Conservation (phyloP, 2,797 vertebrate species). For the Trematomus bernacchii region DNA sequence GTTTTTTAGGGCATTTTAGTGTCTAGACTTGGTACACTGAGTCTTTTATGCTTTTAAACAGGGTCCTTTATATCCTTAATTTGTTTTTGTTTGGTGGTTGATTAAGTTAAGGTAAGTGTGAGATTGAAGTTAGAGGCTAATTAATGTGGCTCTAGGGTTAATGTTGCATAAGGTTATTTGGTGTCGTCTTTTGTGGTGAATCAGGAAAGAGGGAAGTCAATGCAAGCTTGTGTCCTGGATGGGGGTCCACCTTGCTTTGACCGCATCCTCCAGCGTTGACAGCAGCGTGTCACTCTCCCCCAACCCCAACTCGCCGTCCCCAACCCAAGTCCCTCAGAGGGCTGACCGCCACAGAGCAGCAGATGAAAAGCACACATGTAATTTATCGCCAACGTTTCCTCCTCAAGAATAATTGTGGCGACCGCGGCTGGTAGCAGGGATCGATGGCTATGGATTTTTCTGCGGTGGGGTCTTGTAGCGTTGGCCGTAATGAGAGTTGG, state of each 20-base stretch:
- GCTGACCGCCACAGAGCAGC: conserved; percentile 92
- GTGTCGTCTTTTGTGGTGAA: conserved; percentile 6
- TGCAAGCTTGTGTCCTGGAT: conserved; percentile 4
- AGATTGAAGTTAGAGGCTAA: not conserved
- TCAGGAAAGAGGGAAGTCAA: conserved; percentile 5
- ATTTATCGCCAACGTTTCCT: conserved; percentile 99
- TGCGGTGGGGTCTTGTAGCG: conserved; percentile 97
- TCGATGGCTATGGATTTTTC: conserved; percentile 97
- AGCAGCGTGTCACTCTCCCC: conserved; percentile 88
- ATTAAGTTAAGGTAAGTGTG: not conserved
- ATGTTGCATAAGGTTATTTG: conserved; percentile 4
- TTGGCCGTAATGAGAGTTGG: conserved; percentile 96
- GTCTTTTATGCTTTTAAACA: not conserved
- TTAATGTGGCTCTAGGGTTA: conserved; percentile 25
- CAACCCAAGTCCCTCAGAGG: conserved; percentile 72
- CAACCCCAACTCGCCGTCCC: conserved; percentile 83
- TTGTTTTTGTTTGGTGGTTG: conserved; percentile 5
- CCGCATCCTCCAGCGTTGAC: conserved; percentile 89
- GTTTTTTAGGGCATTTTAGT: conserved; percentile 5
- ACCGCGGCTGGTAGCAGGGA: conserved; percentile 92
- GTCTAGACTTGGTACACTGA: not conserved
- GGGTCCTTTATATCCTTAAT: not conserved
- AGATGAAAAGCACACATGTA: conserved; percentile 98
- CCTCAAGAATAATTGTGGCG: conserved; percentile 99
- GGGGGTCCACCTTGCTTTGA: conserved; percentile 84